Percentiles rank a stretch among this genome's conserved stretches.
Conservation (phyloP, 2,888 invertebrate genomes). For the Volucella inflata region DNA sequence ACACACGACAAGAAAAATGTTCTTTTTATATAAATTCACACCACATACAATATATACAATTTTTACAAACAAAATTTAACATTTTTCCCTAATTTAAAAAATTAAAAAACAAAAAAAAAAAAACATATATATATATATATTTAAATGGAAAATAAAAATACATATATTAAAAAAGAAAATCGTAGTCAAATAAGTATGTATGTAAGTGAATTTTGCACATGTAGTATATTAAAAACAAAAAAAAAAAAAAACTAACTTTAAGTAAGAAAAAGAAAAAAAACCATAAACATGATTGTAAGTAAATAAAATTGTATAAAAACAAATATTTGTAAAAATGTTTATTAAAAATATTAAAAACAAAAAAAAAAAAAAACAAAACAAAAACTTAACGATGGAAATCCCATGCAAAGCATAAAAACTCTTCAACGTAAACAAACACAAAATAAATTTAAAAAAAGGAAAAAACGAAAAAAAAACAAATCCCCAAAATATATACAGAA, state of each 20-base stretch:
- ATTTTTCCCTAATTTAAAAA: slow-evolving; percentile 70
- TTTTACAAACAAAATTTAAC: slow-evolving; percentile 75
- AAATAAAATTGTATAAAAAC: slow-evolving; percentile 70
- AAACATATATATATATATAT: slow-evolving; percentile 58
- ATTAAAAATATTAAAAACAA: slow-evolving; percentile 57
- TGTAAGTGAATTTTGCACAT: slow-evolving; percentile 75
- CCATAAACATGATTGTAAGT: slow-evolving; percentile 65
- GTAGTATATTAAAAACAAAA: slow-evolving; percentile 68
- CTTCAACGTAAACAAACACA: slow-evolving; percentile 51
- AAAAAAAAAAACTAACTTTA: slow-evolving; percentile 55
- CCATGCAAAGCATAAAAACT: slow-evolving; percentile 69
- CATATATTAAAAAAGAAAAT: slow-evolving; percentile 59
- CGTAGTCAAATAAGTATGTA: slow-evolving; percentile 69
- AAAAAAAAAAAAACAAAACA: slow-evolving; percentile 41
- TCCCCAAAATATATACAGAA: slow-evolving; percentile 54
- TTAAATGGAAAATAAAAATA: slow-evolving; percentile 44
- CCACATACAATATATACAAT: slow-evolving; percentile 76
- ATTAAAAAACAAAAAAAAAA: slow-evolving; percentile 20
- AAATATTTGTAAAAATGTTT: slow-evolving; percentile 74
- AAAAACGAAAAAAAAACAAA: slow-evolving; percentile 38
- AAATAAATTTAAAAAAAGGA: too few relatives aligned
- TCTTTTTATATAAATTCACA: slow-evolving; percentile 75
- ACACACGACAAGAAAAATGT: slow-evolving; percentile 75
- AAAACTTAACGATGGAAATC: slow-evolving; percentile 42
- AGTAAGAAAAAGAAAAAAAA: slow-evolving; percentile 30